Evolutionary conservation across 1,140 invertebrate species (phyloP).

Genomic region (Dolichoris vasculosae): DNA sequence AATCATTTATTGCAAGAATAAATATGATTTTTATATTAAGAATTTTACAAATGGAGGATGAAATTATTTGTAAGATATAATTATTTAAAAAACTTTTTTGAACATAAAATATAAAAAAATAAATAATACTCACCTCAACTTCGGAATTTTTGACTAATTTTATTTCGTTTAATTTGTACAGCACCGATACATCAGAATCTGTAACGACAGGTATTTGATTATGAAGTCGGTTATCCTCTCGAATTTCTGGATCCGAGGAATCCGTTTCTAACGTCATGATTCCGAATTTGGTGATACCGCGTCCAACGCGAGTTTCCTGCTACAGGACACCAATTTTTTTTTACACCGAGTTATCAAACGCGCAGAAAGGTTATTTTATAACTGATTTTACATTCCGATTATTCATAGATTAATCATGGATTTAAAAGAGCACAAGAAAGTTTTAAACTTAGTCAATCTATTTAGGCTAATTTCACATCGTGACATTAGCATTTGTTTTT

Average conservation of each 20-base stretch:
- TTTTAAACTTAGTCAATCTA: too few relatives aligned
- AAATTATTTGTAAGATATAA: not conserved
- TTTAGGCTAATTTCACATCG: not conserved
- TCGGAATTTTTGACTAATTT: constrained; percentile 12
- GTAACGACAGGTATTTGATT: constrained; percentile 40
- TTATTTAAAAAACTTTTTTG: too few relatives aligned
- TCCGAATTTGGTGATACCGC: not conserved
- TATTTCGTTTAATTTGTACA: constrained; percentile 44
- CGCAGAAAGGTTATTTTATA: not conserved
- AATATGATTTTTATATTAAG: too few relatives aligned
- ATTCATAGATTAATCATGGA: not conserved
- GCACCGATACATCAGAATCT: constrained; percentile 56
- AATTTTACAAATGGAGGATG: too few relatives aligned
- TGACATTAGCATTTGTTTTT: too few relatives aligned
- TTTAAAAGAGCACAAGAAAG: not conserved
- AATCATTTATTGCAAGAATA: too few relatives aligned
- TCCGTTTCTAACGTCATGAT: not conserved
- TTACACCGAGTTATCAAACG: not conserved
- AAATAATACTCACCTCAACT: constrained; percentile 2
- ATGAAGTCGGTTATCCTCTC: not conserved
- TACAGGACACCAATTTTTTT: not conserved
- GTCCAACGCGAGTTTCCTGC: not conserved
- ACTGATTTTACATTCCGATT: not conserved
- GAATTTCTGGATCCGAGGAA: not conserved
- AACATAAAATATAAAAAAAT: not conserved